Percentiles rank a stretch among this genome's conserved stretches.
phyloP scores from a whole-genome alignment of 2,113 vertebrate species.

The Saccopteryx leptura region DNA sequence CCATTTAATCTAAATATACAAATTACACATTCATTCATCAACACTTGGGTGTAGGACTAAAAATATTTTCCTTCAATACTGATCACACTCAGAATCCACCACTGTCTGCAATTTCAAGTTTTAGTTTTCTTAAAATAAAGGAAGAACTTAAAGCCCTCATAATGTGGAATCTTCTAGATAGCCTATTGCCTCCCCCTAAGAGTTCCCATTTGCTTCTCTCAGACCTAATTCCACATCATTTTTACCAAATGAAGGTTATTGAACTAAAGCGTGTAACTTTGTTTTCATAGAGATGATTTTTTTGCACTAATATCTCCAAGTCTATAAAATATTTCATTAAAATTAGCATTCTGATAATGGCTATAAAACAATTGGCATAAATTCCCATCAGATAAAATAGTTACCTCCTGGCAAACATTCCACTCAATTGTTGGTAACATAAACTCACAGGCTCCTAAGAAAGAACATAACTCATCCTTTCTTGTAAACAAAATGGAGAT shows the following conservation, averaged over 20 bases:
- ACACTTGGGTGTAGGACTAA: not conserved
- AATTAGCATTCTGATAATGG: not conserved
- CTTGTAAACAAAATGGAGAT: not conserved
- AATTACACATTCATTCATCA: not conserved
- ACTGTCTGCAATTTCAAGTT: not conserved
- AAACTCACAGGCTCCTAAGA: not conserved
- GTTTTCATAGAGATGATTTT: slow-evolving; percentile 30
- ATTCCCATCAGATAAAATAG: not conserved
- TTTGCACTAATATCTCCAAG: slow-evolving; percentile 49
- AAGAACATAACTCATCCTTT: not conserved
- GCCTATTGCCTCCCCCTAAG: not conserved
- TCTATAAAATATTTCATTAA: slow-evolving; percentile 50
- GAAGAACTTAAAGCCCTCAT: not conserved
- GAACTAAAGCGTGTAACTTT: not conserved
- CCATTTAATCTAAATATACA: not conserved
- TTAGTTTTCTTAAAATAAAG: not conserved
- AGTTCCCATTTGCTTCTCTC: not conserved
- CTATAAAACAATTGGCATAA: not conserved
- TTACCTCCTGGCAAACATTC: not conserved
- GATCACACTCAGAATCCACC: not conserved
- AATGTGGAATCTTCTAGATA: not conserved
- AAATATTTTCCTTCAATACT: not conserved
- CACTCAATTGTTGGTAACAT: not conserved
- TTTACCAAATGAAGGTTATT: slow-evolving; percentile 14
- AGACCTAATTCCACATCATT: not conserved